phyloP scores from a whole-genome alignment of 2,888 invertebrate genomes.

The Drosophila neotestacea region DNA sequence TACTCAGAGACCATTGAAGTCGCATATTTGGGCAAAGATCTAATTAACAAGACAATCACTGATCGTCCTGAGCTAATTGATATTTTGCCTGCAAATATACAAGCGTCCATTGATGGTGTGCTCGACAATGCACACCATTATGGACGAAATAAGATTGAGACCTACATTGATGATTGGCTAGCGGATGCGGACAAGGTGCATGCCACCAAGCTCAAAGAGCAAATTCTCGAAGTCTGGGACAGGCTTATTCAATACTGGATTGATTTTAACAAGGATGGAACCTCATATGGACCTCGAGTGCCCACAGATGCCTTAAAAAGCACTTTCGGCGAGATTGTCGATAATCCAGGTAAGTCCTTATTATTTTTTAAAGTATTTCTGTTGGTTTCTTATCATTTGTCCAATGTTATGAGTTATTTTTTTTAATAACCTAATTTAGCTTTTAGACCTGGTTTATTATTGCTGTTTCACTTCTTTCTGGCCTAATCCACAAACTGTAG shows the following conservation, averaged over 20 bases:
- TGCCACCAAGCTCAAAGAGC: constrained; percentile 93
- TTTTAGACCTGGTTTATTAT: constrained; percentile 19
- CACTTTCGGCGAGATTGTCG: constrained; percentile 90
- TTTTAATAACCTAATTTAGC: constrained; percentile 1
- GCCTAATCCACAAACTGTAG: constrained; percentile 44
- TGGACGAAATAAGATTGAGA: constrained; percentile 95
- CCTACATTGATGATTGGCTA: constrained; percentile 92
- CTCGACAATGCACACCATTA: constrained; percentile 97
- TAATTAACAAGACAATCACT: constrained; percentile 94
- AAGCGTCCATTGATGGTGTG: constrained; percentile 92
- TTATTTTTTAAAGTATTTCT: background rate
- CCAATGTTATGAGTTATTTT: constrained; percentile 45
- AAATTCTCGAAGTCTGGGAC: constrained; percentile 97
- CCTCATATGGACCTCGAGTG: constrained; percentile 89
- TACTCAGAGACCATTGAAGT: constrained; percentile 97
- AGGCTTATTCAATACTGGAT: constrained; percentile 97
- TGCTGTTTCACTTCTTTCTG: constrained; percentile 14
- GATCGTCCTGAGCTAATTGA: constrained; percentile 94
- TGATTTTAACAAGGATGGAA: constrained; percentile 87
- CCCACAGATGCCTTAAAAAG: constrained; percentile 90
- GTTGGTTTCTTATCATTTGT: constrained; percentile 32
- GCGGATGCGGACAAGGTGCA: constrained; percentile 93
- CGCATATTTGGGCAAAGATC: constrained; percentile 94
- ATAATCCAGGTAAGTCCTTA: constrained; percentile 89
- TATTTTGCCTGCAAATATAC: constrained; percentile 89